phyloP scores from a whole-genome alignment of 2,888 invertebrate species.

The Ptychoptera albimana region DNA sequence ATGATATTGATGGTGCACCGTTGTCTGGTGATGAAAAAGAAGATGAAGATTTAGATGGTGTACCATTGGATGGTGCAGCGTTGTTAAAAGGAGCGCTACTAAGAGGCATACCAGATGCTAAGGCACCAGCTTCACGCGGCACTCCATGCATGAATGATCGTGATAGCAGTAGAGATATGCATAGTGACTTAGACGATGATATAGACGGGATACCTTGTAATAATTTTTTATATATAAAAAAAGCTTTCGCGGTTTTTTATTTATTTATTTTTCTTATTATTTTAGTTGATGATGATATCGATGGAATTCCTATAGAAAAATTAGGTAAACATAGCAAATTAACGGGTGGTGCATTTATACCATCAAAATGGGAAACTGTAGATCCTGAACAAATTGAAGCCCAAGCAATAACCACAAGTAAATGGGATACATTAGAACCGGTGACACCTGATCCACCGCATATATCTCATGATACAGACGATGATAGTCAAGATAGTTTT shows the following conservation, averaged over 20 bases:
- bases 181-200: slow-evolving; percentile 38
- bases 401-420: slow-evolving; percentile 72
- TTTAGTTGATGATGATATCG: slow-evolving; percentile 57
- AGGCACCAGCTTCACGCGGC: slow-evolving; percentile 19
- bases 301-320: slow-evolving; percentile 51
- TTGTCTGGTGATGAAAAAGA: slow-evolving; percentile 36
- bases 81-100: slow-evolving; percentile 52
- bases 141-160: slow-evolving; percentile 14
- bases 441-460: slow-evolving; percentile 25
- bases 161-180: slow-evolving; percentile 13
- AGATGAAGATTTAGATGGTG: slow-evolving; percentile 54
- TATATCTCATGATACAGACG: slow-evolving; percentile 23
- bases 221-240: slow-evolving; percentile 11
- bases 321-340: slow-evolving; percentile 13
- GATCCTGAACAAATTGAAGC: slow-evolving; percentile 69
- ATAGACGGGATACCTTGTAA: slow-evolving; percentile 52
- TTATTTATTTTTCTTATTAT: slow-evolving; percentile 12
- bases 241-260: slow-evolving; percentile 9
- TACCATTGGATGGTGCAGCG: slow-evolving; percentile 68
- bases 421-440: slow-evolving; percentile 66
- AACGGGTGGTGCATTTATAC: slow-evolving; percentile 58
- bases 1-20: slow-evolving; percentile 34
- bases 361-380: slow-evolving; percentile 93
- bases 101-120: slow-evolving; percentile 26
- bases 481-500: slow-evolving; percentile 19